Base-by-base conservation (phyloP, 2,888 invertebrate genomes). In the Erpobdella octoculata region DNA sequence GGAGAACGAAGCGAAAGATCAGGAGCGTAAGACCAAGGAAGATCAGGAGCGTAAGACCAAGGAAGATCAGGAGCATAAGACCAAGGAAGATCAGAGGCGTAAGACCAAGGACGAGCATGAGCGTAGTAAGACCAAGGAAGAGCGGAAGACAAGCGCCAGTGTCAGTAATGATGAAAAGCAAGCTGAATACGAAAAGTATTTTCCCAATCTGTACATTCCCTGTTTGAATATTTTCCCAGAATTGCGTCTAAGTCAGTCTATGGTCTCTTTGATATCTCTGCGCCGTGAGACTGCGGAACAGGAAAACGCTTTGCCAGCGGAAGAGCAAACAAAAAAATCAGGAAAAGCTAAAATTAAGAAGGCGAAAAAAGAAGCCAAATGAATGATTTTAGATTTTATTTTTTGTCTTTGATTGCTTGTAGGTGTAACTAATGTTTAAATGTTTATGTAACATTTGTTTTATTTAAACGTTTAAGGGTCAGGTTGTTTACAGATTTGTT, bases 191-290 rank as follows among this genome's bases (percentile, higher is more conserved):
- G 31, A 31, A 35, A 35, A n/a, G 6, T n/a, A 62, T n/a, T 12
- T 5, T 12, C n/a, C 31, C 31, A 62, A 62, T n/a, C n/a, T 62
- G 31, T 2, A 31, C n/a, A 35, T 62, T 33, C 62, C 62, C n/a
- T 62, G 31, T 62, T n/a, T 31, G 9, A 62, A 62, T 62, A 25
- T 62, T 35, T 62, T 62, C 33, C 62, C 62, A 28, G 33, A 31
- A 18, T 62, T 62, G 31, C 31, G 33, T 62, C 21, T 62, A 31
- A 62, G 31, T 2, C 62, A n/a, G 31, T 62, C 62, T 28, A 31
- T 62, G 62, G 9, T 62, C n/a, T 62, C 62, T 31, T 35, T 62
- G n/a, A 62, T 62, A 33, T 62, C 62, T 33, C 31, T 33, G 18
- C 62, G 31, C 8, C n/a, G n/a, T 28, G 62, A 53, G 28, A 9